Evolutionary conservation across 2,797 vertebrate genomes (phyloP).

Genomic region (Pseudochaenichthys georgianus): DNA sequence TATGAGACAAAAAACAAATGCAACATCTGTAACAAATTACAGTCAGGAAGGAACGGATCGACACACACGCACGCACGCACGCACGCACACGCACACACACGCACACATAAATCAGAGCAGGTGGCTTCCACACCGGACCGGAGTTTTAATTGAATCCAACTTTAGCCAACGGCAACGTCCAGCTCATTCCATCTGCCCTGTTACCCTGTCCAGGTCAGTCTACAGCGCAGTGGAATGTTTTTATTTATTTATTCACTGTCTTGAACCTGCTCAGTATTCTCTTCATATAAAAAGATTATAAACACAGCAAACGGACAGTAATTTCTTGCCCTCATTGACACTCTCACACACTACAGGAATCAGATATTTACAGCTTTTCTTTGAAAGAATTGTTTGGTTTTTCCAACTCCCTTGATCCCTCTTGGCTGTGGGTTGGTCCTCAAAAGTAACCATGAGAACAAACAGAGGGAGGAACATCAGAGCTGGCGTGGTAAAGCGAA

Average conservation of each 20-base stretch:
- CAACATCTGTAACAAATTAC: slow-evolving; percentile 66
- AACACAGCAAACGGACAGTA: background rate
- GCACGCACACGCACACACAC: slow-evolving; percentile 20
- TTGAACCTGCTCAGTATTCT: background rate
- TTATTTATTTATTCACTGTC: background rate
- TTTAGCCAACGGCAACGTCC: slow-evolving; percentile 32
- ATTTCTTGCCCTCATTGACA: background rate
- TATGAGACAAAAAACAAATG: slow-evolving; percentile 28
- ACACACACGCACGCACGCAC: slow-evolving; percentile 6
- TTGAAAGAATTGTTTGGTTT: slow-evolving; percentile 17
- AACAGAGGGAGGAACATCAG: slow-evolving; percentile 16
- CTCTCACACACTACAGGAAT: background rate
- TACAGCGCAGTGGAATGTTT: background rate
- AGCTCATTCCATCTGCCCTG: slow-evolving; percentile 26
- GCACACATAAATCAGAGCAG: slow-evolving; percentile 58
- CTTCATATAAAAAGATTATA: background rate
- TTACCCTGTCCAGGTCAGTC: background rate
- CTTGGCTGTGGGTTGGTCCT: slow-evolving; percentile 4
- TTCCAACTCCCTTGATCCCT: slow-evolving; percentile 4
- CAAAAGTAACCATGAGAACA: slow-evolving; percentile 34
- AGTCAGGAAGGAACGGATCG: slow-evolving; percentile 55
- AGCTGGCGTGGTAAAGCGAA: background rate
- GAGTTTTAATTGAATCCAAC: slow-evolving; percentile 63
- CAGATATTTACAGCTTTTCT: slow-evolving; percentile 5
- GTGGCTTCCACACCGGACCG: slow-evolving; percentile 49